phyloP scores from a whole-genome alignment of 2,113 vertebrate species.

The Phoxinus phoxinus region DNA sequence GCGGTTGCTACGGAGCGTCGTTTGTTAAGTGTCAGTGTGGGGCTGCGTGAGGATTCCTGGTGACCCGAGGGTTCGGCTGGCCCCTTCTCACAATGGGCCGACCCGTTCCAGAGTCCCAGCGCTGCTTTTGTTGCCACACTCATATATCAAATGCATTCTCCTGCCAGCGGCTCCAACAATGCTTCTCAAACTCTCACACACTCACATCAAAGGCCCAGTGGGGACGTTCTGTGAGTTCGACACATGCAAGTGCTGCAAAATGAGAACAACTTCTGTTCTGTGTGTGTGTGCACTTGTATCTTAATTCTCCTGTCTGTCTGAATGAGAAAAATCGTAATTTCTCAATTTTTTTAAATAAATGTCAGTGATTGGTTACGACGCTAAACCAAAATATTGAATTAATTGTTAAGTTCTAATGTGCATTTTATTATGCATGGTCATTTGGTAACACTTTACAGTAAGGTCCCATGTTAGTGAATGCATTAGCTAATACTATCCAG shows the following conservation, averaged over 20 bases:
- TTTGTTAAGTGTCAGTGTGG: slow-evolving; percentile 70
- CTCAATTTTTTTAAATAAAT: neutral
- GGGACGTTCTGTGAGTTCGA: neutral
- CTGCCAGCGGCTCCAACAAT: slow-evolving; percentile 37
- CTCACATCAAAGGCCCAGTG: slow-evolving; percentile 17
- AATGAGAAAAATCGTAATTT: neutral
- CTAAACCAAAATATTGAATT: neutral
- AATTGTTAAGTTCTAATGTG: too few relatives aligned
- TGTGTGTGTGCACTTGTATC: neutral
- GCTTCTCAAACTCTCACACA: slow-evolving; percentile 1
- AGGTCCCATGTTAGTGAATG: too few relatives aligned
- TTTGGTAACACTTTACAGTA: too few relatives aligned
- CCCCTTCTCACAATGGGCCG: slow-evolving; percentile 25
- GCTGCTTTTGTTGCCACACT: slow-evolving; percentile 10
- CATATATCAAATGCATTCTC: slow-evolving; percentile 37
- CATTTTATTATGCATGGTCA: too few relatives aligned
- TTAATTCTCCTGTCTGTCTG: neutral
- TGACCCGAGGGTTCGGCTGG: slow-evolving; percentile 33
- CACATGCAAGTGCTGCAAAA: slow-evolving; percentile 7
- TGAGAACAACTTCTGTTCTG: neutral
- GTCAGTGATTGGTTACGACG: neutral
- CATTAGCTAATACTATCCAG: too few relatives aligned
- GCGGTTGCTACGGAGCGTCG: slow-evolving; percentile 71
- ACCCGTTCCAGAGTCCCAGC: slow-evolving; percentile 9
- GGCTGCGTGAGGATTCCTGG: slow-evolving; percentile 17